Conservation (phyloP, 2,888 invertebrate species). For the Hirtodrosophila duncani region DNA sequence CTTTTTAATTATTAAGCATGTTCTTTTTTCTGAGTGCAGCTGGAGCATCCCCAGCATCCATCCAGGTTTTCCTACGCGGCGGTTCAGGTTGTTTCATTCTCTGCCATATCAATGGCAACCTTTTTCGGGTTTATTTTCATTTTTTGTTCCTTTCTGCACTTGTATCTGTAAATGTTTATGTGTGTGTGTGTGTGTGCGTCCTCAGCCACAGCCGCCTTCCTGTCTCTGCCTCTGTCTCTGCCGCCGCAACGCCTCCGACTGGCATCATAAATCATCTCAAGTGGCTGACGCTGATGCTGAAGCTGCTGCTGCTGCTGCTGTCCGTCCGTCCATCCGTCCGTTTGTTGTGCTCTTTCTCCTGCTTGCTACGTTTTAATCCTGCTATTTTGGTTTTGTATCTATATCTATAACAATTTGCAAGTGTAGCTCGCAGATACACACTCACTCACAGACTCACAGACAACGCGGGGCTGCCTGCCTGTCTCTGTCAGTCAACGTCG, state of each 20-base stretch:
- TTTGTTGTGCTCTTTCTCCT: conserved; percentile 11
- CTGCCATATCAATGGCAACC: conserved; percentile 52
- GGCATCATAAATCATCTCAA: conserved; percentile 76
- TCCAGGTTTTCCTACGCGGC: too few species aligned
- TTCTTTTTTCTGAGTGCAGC: too few species aligned
- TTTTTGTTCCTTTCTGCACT: conserved; percentile 28
- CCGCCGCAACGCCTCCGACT: conserved; percentile 19
- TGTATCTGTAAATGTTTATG: conserved; percentile 23
- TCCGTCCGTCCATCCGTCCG: conserved; percentile 4
- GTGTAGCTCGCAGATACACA: conserved; percentile 46
- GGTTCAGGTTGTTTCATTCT: conserved; percentile 13
- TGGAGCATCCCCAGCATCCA: too few species aligned
- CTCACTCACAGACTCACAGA: conserved; percentile 5
- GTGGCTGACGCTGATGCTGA: too few species aligned
- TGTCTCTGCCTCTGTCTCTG: conserved; percentile 2
- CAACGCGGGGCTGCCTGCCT: conserved; percentile 15
- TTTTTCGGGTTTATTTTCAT: conserved; percentile 35
- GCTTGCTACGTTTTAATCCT: conserved; percentile 32
- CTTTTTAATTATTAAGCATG: too few species aligned
- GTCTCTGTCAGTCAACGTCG: conserved; percentile 12
- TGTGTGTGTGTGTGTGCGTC: conserved; percentile 2
- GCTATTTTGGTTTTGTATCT: conserved; percentile 50
- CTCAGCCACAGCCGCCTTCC: conserved; percentile 6
- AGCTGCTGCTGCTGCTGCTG: conserved; percentile 26
- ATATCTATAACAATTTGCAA: conserved; percentile 63